phyloP scores from a whole-genome alignment of 2,888 invertebrate species.

The Abrostola triplasia region DNA sequence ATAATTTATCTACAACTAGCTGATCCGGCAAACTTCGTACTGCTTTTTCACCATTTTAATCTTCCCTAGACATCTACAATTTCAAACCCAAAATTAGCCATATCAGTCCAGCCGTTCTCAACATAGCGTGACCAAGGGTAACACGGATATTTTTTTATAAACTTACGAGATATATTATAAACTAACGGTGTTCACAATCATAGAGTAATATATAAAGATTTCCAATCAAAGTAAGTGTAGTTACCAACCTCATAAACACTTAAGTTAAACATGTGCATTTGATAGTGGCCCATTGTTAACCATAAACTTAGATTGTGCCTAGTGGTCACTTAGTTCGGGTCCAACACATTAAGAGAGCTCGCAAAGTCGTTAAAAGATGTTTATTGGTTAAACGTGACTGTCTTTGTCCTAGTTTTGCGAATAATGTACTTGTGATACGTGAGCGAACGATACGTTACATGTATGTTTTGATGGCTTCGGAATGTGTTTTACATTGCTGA shows the following conservation, averaged over 20 bases:
- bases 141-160: no score
- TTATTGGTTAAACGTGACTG: slow-evolving; percentile 75
- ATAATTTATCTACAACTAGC: no score
- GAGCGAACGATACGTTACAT: slow-evolving; percentile 39
- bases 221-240: neutral
- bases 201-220: no score
- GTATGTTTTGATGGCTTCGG: slow-evolving; percentile 18
- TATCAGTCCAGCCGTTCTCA: no score
- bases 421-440: slow-evolving; percentile 55
- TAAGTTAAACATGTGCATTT: slow-evolving; percentile 33
- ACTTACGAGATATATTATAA: no score
- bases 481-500: neutral
- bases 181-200: no score
- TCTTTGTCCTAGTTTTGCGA: slow-evolving; percentile 59
- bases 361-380: slow-evolving; percentile 74
- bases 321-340: slow-evolving; percentile 63
- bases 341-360: slow-evolving; percentile 71
- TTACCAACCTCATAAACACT: neutral
- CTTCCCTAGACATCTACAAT: no score
- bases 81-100: no score
- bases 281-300: slow-evolving; percentile 43
- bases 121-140: no score
- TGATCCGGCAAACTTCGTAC: no score
- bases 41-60: no score
- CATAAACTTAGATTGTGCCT: slow-evolving; percentile 46